Percentiles rank a stretch among this genome's conserved stretches.
Evolutionary conservation across 2,113 vertebrate species (phyloP).

Genomic region (Vulpes lagopus): DNA sequence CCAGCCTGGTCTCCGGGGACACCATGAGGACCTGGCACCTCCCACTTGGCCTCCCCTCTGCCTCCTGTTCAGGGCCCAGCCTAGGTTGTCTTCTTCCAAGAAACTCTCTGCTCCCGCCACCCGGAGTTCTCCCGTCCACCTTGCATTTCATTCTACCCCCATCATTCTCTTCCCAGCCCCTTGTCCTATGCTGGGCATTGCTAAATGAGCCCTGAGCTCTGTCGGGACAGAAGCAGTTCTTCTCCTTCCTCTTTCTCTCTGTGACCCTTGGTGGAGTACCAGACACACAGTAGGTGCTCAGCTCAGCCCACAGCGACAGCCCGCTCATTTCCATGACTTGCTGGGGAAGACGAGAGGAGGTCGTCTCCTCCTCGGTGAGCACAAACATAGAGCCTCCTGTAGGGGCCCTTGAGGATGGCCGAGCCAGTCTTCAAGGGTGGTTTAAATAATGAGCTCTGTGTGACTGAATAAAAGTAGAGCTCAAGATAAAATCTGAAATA

Average conservation of each 20-base stretch:
- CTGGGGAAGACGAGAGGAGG: not conserved
- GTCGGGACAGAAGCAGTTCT: not conserved
- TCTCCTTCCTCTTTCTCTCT: not conserved
- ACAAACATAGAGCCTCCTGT: not conserved
- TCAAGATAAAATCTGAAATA: constrained; percentile 55
- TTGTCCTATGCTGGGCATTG: not conserved
- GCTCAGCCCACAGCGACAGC: not conserved
- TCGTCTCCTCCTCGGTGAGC: too few relatives aligned
- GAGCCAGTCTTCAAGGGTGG: constrained; percentile 2
- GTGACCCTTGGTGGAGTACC: not conserved
- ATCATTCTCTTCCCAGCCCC: not conserved
- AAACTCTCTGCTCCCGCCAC: not conserved
- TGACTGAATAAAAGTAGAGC: constrained; percentile 1
- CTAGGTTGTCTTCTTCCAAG: not conserved
- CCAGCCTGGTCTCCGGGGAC: not conserved
- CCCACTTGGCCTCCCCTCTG: not conserved
- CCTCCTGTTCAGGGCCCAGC: not conserved
- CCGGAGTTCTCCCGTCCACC: not conserved
- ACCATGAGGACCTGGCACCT: too few relatives aligned
- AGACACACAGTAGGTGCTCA: not conserved
- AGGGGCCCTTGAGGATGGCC: not conserved
- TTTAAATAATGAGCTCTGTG: constrained; percentile 41
- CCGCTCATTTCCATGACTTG: not conserved
- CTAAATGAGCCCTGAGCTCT: not conserved
- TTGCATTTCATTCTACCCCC: not conserved